Evolutionary conservation across 2,113 vertebrate species (phyloP), one percentile per base, ranked within the genome.

Genomic region (Mesocricetus auratus): DNA sequence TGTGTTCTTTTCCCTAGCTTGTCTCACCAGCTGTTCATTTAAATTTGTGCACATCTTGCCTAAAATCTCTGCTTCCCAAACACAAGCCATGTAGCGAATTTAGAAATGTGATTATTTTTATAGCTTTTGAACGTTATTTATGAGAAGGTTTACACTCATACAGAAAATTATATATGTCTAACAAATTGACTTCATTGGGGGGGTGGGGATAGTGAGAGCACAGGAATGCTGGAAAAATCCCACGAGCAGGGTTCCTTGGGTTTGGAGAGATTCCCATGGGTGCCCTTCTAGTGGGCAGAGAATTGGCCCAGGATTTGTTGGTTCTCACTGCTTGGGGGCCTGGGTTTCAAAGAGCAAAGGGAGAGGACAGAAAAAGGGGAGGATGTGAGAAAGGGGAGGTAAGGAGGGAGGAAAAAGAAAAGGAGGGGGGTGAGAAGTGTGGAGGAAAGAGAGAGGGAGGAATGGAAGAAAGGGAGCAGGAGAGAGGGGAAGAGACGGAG

Each of bases 91-190:
- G 60, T 47, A 22, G 58, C 91, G 45, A 86, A 94, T 96, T 97
- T 98, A 91, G 93, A 93, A 96, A 64, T 90, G n/a, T 95, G 47
- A 93, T 89, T 94, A 95, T 96, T 94, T 97, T 96, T 92, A 79
- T 86, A 83, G 47, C 66, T 91, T 91, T 86, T 53, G 74, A 91
- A 97, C 87, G 88, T 95, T 95, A 90, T 95, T 93, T 96, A 96
- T 96, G 91, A 97, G 86, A 90, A 47, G 13, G 78, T 96, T 91
- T 93, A 96, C 56, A 96, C 90, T 82, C 89, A 31, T 62, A 77
- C 5, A 62, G 82, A 94, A 58, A 89, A 62, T 81, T 78, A 24
- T 68, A 42, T 58, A 6, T 53, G 39, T 94, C 89, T 86, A 91
- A 66, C 68, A 91, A 74, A 83, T 3, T 86, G 68, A 74, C 58